Percentiles rank a stretch among this genome's conserved stretches.
phyloP scores from a whole-genome alignment of 37 sponge, comb jelly and placozoan genomes.

The Halisarca cf. caerulea region DNA sequence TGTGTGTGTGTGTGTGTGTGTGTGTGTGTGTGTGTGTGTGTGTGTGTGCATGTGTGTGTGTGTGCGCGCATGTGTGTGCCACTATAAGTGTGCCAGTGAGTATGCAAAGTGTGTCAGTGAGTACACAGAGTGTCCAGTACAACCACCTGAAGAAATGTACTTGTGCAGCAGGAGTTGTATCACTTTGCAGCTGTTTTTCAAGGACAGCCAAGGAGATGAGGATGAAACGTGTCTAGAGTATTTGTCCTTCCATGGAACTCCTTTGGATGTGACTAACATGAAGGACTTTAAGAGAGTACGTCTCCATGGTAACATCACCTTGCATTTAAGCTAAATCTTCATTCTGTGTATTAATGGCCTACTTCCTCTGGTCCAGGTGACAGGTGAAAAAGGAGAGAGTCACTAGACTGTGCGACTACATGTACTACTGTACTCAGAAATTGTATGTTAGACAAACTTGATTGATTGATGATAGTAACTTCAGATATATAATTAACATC shows the following conservation, averaged over 20 bases:
- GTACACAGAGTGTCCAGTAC: too few relatives aligned
- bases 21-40: too few relatives aligned
- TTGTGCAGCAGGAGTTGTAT: background rate
- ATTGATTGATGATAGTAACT: too few relatives aligned
- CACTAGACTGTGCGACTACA: too few relatives aligned
- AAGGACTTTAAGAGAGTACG: conserved; percentile 90
- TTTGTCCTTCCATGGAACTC: conserved; percentile 72
- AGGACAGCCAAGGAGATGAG: conserved; percentile 82
- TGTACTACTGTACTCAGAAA: too few relatives aligned
- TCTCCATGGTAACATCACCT: background rate
- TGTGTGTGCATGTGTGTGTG: too few relatives aligned
- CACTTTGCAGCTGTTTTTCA: conserved; percentile 63
- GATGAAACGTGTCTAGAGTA: conserved; percentile 79
- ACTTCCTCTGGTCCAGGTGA: conserved; percentile 9
- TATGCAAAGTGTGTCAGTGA: background rate
- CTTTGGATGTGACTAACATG: conserved; percentile 88
- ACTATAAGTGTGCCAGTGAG: background rate
- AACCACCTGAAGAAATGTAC: too few relatives aligned
- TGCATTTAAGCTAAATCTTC: background rate
- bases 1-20: too few relatives aligned
- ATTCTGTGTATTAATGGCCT: too few relatives aligned
- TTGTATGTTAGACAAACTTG: too few relatives aligned
- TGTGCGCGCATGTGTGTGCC: too few relatives aligned
- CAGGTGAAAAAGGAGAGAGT: conserved; percentile 76
- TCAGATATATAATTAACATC: too few relatives aligned